Evolutionary conservation across 2,888 invertebrate species (phyloP).

Genomic region (Drosophila aldrichi): DNA sequence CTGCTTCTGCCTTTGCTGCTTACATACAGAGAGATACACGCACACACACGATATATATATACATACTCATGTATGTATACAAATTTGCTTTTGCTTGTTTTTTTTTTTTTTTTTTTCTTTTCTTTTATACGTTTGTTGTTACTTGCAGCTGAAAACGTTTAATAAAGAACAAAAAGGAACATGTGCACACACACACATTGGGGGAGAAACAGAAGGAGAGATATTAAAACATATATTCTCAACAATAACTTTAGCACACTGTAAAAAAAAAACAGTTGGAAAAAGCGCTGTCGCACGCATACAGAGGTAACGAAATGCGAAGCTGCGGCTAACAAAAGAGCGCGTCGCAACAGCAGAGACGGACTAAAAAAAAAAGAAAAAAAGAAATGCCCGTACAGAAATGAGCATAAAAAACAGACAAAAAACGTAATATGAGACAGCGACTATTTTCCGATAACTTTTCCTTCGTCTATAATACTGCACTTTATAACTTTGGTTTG

Average conservation of each 20-base stretch:
- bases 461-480: conserved; percentile 15
- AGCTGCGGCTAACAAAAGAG: conserved; percentile 63
- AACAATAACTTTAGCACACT: conserved; percentile 56
- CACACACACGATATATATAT: conserved; percentile 15
- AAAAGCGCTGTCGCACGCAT: conserved; percentile 48
- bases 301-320: conserved; percentile 50
- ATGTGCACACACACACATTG: conserved; percentile 1
- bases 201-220: conserved; percentile 3
- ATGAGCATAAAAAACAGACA: conserved; percentile 23
- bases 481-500: conserved; percentile 35
- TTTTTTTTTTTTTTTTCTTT: conserved; percentile 6
- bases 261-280: conserved; percentile 18
- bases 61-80: conserved; percentile 23
- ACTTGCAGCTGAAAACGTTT: conserved; percentile 39
- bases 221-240: conserved; percentile 54
- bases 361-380: conserved; percentile 36
- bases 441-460: conserved; percentile 31
- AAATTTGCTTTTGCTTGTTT: conserved; percentile 37
- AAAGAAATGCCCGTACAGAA: conserved; percentile 21
- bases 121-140: conserved; percentile 35
- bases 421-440: conserved; percentile 13
- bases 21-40: conserved; percentile 27
- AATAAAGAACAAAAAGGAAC: conserved; percentile 17
- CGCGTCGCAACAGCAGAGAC: conserved; percentile 59
- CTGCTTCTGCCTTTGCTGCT: conserved; percentile 41